Percentiles rank a stretch among this genome's conserved stretches.
Conservation (phyloP, 2,888 invertebrate species). For the Helleia helle region DNA sequence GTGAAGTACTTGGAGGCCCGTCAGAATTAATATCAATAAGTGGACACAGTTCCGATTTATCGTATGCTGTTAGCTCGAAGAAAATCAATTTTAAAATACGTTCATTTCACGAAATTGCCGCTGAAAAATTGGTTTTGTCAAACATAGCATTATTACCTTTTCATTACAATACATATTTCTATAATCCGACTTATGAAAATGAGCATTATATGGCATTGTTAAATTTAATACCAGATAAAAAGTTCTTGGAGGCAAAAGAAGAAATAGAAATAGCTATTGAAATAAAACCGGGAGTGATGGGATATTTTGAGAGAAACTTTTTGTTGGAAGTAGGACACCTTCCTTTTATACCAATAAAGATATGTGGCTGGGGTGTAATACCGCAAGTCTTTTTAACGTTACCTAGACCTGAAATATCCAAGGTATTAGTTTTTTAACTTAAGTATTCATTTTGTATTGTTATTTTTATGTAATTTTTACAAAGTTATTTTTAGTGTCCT, state of each 20-base stretch:
- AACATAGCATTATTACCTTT: conserved; percentile 67
- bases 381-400: conserved; percentile 73
- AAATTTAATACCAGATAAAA: conserved; percentile 52
- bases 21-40: conserved; percentile 59
- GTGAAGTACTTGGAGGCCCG: conserved; percentile 73
- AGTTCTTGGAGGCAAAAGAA: conserved; percentile 49
- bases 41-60: conserved; percentile 66
- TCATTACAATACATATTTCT: conserved; percentile 50
- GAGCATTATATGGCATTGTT: conserved; percentile 56
- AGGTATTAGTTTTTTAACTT: conserved; percentile 17
- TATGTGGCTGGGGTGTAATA: conserved; percentile 73
- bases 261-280: conserved; percentile 50
- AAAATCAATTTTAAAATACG: conserved; percentile 58
- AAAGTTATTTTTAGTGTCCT: conserved; percentile 31
- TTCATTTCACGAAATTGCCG: conserved; percentile 52
- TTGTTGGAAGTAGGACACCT: conserved; percentile 70
- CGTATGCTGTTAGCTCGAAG: conserved; percentile 58
- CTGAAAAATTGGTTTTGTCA: conserved; percentile 44
- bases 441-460: conserved; percentile 9
- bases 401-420: conserved; percentile 43
- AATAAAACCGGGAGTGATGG: conserved; percentile 70
- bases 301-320: conserved; percentile 63
- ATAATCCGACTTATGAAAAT: conserved; percentile 40
- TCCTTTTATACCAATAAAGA: conserved; percentile 63
- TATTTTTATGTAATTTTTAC: conserved; percentile 1